Conservation (phyloP, 2,888 invertebrate species). For the Junonia oenone region DNA sequence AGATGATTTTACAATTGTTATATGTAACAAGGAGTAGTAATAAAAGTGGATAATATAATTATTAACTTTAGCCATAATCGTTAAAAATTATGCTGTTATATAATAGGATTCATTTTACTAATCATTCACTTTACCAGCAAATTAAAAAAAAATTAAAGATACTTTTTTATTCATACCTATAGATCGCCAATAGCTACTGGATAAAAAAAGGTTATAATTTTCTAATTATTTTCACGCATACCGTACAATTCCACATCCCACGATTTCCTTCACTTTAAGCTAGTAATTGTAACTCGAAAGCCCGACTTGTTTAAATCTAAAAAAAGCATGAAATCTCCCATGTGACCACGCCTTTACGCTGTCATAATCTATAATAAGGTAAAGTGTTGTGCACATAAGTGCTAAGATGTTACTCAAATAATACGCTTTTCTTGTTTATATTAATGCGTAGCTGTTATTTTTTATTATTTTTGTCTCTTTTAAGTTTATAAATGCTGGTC, state of each 20-base stretch:
- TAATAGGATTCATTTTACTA: too few relatives aligned
- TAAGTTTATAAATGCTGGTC: not conserved
- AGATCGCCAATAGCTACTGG: too few relatives aligned
- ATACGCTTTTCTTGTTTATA: not conserved
- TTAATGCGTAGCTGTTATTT: not conserved
- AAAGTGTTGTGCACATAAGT: not conserved
- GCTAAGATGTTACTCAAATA: not conserved
- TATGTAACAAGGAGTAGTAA: too few relatives aligned
- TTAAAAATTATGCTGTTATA: too few relatives aligned
- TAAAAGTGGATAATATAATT: too few relatives aligned
- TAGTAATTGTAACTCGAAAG: not conserved
- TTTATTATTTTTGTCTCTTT: not conserved
- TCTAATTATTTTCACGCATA: not conserved
- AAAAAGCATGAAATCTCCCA: not conserved
- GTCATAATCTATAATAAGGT: not conserved
- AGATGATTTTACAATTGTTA: too few relatives aligned
- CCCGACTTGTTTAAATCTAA: not conserved
- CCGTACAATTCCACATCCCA: not conserved
- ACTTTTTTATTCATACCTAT: too few relatives aligned
- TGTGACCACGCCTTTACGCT: slow-evolving; percentile 3
- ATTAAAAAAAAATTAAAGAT: too few relatives aligned
- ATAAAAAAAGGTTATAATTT: not conserved
- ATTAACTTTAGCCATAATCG: too few relatives aligned
- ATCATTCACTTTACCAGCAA: too few relatives aligned
- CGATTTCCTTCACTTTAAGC: not conserved